Evolutionary conservation across 2,888 invertebrate genomes (phyloP), one percentile per base, ranked within the genome.

Genomic region (Trissolcus brochymenae): DNA sequence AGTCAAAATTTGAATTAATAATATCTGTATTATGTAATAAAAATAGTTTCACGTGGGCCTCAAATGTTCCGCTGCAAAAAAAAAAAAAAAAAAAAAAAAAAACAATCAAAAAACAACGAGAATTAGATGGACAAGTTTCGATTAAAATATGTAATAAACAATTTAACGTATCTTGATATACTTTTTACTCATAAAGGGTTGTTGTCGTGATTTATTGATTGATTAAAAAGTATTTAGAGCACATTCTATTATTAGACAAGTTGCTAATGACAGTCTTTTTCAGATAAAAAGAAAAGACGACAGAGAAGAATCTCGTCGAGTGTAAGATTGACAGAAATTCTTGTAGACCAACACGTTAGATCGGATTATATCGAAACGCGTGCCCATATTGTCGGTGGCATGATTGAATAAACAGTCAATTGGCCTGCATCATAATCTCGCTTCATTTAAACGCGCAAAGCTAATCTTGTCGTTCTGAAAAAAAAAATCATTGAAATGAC

Each of bases 201-300:
- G 19, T 61, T 60, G 55, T 54, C 49, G 14, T 40, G 50, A 61
- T 35, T 62, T 70, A 70, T 70, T 62, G 61, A 70, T 70, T 56
- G 61, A 54, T 68, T 62, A 62, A n/a, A 51, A 56, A 50, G 16
- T 55, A 62, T 55, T 70, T 50, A 61, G 55, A 70, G 11, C 17
- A 55, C 60, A 14, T 2, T 17, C 56, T 62, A 70, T 70, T 70
- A 70, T 40, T 61, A 61, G 70, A 55, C 41, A 41, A 56, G 49
- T 19, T 40, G 16, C 4, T 62, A 54, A 60, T 60, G 19, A 68
- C n/a, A 29, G 19, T 56, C 25, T 49, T 50, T 35, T n/a, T 17
- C 17, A 41, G 17, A 43, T 59, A 9, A 55, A 46, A 7, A n/a
- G 54, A 43, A 55, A 65, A 29, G 29, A 41, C 21, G 43, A 25